A percentile compares a stretch with the other conserved stretches of the same genome.
Evolutionary conservation across 2,797 vertebrate species (phyloP).

Genomic region (Cuculus canorus): DNA sequence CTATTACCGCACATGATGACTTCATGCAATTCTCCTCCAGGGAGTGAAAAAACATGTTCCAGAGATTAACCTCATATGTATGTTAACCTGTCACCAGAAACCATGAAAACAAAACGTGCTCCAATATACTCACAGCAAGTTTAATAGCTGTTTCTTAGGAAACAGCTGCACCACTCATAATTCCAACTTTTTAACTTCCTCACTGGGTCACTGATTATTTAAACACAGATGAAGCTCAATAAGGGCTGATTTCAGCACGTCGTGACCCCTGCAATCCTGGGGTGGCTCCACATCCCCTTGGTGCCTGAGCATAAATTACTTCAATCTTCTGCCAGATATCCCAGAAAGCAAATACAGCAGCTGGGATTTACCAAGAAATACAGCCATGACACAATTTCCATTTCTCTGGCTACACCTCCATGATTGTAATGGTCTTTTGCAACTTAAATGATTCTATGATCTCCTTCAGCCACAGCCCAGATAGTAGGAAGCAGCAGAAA

Average conservation of each 20-base stretch:
- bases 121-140: background rate
- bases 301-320: background rate
- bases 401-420: background rate
- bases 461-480: background rate
- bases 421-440: background rate
- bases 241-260: background rate
- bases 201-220: background rate
- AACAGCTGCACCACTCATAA: background rate
- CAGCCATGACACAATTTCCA: background rate
- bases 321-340: background rate
- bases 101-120: background rate
- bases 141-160: background rate
- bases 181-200: constrained; percentile 1
- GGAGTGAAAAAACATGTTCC: constrained; percentile 28
- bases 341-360: background rate
- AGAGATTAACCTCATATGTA: constrained; percentile 18
- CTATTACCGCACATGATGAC: constrained; percentile 27
- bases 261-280: background rate
- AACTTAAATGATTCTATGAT: background rate
- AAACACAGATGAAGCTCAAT: background rate
- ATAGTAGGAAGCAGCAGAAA: background rate
- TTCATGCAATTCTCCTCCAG: constrained; percentile 27
- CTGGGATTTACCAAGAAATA: background rate
- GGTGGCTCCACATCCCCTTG: background rate
- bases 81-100: constrained; percentile 38